phyloP scores from a whole-genome alignment of 2,888 invertebrate species.

The Choreutis nemorana region DNA sequence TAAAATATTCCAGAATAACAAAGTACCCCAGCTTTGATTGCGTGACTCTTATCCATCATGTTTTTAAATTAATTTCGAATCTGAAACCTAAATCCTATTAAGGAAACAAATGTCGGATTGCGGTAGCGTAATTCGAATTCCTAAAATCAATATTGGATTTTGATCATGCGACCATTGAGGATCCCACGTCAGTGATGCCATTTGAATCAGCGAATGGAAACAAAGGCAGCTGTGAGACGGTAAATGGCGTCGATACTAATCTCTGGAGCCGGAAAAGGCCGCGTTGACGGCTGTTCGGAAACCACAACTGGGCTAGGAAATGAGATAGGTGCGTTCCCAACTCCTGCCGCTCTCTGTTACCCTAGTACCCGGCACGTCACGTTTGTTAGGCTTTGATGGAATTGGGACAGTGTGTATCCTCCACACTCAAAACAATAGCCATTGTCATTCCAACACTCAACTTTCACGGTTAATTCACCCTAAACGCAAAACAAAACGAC shows the following conservation, averaged over 20 bases:
- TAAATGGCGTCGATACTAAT: constrained; percentile 61
- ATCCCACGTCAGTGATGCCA: background rate
- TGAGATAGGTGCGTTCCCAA: constrained; percentile 57
- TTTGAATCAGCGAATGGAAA: constrained; percentile 32
- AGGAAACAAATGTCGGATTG: background rate
- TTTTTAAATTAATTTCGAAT: background rate
- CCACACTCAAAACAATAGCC: constrained; percentile 9
- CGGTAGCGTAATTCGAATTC: background rate
- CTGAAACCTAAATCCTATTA: background rate
- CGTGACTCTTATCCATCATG: no score
- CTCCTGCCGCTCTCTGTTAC: constrained; percentile 31
- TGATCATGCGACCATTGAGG: background rate
- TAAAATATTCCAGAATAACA: constrained; percentile 9
- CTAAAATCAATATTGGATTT: constrained; percentile 1
- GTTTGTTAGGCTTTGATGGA: constrained; percentile 27
- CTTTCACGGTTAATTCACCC: constrained; percentile 2
- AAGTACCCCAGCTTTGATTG: no score
- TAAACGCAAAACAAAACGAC: constrained; percentile 5
- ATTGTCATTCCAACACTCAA: constrained; percentile 4
- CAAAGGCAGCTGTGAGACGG: constrained; percentile 48
- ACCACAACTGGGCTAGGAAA: constrained; percentile 64
- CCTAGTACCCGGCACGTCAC: constrained; percentile 22
- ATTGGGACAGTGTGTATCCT: constrained; percentile 27
- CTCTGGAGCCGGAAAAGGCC: constrained; percentile 57
- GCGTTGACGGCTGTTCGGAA: constrained; percentile 58